Base-by-base conservation (phyloP, 2,888 invertebrate genomes). In the Agrotis puta region DNA sequence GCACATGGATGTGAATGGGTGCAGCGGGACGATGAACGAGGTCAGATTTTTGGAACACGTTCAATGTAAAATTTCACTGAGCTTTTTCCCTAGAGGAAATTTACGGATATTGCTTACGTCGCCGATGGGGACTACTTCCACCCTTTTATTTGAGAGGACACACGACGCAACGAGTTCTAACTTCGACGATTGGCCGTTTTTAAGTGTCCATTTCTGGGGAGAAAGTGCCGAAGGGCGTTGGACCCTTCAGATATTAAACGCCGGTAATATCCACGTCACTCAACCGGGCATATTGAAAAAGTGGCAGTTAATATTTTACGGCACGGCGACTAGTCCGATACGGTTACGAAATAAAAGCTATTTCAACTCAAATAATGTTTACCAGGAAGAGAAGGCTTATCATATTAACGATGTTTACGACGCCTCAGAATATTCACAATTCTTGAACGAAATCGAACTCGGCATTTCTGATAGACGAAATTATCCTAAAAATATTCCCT, bases 171-270 rank as follows among this genome's bases (percentile, higher is more conserved):
- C 98, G 71, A 98, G 98, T 91, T 98, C 98, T 63, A 99, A 98
- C 90, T 99, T 99, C 93, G 98, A 99, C 92, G 99, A 99, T 92
- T 99, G 99, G 99, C 99, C 99, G 18, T 99, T 99, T 97, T 97
- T 99, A 87, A 99, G 99, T 89, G 99, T 99, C 22, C 99, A 99
- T 93, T 99, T 98, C 94, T 99, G 99, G 99, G 99, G 99, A 33
- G 98, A 98, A 93, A 98, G 98, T 87, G 98, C 98, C 63, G 98
- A 98, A 88, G 98, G 98, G 45, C 97, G 98, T 81, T 99, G 98
- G 99, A 98, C 98, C 27, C 94, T 99, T 77, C 98, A 98, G 92
- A 97, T 98, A 86, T 97, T 97, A 85, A 97, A 97, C 85, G 97
- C 97, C 14, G 98, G 98, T 50, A 98, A 97, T 86, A 97, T 98